Evolutionary conservation across 2,797 vertebrate species (phyloP), one percentile per base, ranked within the genome.

Genomic region (Alca torda): DNA sequence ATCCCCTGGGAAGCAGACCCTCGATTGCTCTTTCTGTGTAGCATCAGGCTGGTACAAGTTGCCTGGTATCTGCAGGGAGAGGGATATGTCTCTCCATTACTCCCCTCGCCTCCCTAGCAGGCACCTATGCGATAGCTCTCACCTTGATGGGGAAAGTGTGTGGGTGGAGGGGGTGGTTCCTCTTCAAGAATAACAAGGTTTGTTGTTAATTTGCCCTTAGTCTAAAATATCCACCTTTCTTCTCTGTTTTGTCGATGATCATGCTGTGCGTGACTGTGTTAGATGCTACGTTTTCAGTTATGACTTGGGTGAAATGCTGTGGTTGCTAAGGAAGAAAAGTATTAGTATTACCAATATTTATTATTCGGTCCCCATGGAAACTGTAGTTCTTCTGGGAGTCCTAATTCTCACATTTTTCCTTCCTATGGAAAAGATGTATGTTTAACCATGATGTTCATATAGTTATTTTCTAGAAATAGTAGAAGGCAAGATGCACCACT

Each of bases 361-460:
- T 93, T 93, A 84, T 86, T 95, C 37, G 1, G 39, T 97, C 61
- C 69, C 89, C 79, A 91, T 96, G 92, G 96, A 96, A 96, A 96
- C 94, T 45, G 15, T 67, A 37, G 43, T 73, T 91, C 53, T 90
- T 90, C 35, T 51, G n/a, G 21, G 63, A 94, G 43, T 69, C 73
- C 51, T 87, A 81, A 76, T 87, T 95, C 37, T 87, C 76, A 33
- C 19, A 33, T 57, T 72, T 86, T 79, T 69, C 10, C 57, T 92
- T 83, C 64, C 25, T 87, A n/a, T 87, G 65, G 61, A 81, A 68
- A 87, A 94, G 31, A 43, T 74, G 20, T 2, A 26, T 74, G 46
- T 87, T 89, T 74, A 83, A 51, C 50, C 12, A 23, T 80, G 45
- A 72, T 54, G 24, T 72, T 91, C 28, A 48, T 23, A 37, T 75